Conservation (phyloP, 2,113 vertebrate species). For the Nannospalax galili region DNA sequence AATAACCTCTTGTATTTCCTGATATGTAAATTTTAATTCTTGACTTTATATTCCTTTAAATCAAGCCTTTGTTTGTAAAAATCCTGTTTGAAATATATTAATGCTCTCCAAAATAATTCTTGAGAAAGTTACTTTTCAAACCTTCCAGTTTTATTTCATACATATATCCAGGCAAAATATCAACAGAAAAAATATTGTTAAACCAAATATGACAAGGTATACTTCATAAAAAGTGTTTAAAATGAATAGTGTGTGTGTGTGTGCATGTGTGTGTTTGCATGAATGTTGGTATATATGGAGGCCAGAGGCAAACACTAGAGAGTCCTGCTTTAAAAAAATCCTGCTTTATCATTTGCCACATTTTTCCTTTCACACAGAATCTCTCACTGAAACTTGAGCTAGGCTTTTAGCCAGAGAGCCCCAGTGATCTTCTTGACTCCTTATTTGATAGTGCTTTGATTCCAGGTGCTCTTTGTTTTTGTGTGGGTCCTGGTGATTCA, state of each 20-base stretch:
- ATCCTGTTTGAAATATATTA: not conserved
- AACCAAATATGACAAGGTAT: not conserved
- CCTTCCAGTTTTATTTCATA: not conserved
- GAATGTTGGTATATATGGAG: not conserved
- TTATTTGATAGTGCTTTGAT: no score
- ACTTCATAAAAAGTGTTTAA: not conserved
- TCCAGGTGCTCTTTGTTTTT: not conserved
- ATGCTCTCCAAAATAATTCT: not conserved
- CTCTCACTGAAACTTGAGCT: not conserved
- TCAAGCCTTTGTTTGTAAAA: not conserved
- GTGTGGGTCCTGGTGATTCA: not conserved
- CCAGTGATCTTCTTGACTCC: not conserved
- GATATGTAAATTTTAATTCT: not conserved
- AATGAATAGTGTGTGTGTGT: not conserved
- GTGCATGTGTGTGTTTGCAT: not conserved
- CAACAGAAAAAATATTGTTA: not conserved
- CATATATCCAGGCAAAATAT: not conserved
- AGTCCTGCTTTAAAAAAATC: not conserved
- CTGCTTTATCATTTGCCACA: not conserved
- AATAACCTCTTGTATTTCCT: not conserved
- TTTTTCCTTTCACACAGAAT: not conserved
- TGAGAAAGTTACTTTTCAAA: not conserved
- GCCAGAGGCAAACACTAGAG: not conserved
- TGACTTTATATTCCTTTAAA: not conserved
- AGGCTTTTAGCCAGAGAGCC: not conserved